Evolutionary conservation across 30 jellyfish, hydroid and myxozoan species (phyloP).

Genomic region (Turritopsis dohrnii): DNA sequence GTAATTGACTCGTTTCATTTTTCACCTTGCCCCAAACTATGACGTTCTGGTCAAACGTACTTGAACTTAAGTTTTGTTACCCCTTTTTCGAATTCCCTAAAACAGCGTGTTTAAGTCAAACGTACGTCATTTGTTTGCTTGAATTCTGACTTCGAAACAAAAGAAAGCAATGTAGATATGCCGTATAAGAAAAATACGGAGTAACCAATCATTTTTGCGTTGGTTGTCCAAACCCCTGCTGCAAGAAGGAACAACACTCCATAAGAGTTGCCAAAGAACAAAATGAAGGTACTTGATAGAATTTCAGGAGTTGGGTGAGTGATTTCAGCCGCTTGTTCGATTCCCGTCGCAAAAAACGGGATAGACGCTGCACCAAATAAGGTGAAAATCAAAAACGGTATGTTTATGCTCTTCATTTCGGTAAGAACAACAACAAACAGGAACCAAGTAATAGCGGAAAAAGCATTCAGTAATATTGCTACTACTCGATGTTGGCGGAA

Average conservation of each 20-base stretch:
- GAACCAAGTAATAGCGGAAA: conserved; percentile 27
- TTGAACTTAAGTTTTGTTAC: too few relatives aligned
- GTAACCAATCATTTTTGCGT: conserved; percentile 15
- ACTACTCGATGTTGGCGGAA: conserved; percentile 42
- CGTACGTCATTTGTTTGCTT: conserved; percentile 39
- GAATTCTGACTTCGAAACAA: conserved; percentile 40
- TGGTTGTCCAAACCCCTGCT: conserved; percentile 47
- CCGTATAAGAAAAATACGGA: conserved; percentile 29
- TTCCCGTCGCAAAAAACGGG: conserved; percentile 55
- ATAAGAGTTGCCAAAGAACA: conserved; percentile 44
- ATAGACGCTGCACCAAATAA: conserved; percentile 43
- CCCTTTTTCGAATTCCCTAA: too few relatives aligned
- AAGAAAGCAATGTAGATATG: conserved; percentile 31
- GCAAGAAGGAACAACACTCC: conserved; percentile 39
- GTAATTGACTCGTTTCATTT: too few relatives aligned
- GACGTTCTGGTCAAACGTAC: too few relatives aligned
- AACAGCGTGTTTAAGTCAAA: not conserved
- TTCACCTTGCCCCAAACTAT: too few relatives aligned
- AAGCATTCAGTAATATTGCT: conserved; percentile 42
- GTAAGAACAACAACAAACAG: conserved; percentile 31
- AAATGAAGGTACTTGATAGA: conserved; percentile 48
- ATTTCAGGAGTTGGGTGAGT: conserved; percentile 62
- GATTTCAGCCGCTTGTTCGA: conserved; percentile 70
- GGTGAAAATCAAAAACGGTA: conserved; percentile 29
- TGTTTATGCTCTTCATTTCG: conserved; percentile 11